Evolutionary conservation across 2,797 vertebrate genomes (phyloP), one percentile per base, ranked within the genome.

Genomic region (Mergus octosetaceus): DNA sequence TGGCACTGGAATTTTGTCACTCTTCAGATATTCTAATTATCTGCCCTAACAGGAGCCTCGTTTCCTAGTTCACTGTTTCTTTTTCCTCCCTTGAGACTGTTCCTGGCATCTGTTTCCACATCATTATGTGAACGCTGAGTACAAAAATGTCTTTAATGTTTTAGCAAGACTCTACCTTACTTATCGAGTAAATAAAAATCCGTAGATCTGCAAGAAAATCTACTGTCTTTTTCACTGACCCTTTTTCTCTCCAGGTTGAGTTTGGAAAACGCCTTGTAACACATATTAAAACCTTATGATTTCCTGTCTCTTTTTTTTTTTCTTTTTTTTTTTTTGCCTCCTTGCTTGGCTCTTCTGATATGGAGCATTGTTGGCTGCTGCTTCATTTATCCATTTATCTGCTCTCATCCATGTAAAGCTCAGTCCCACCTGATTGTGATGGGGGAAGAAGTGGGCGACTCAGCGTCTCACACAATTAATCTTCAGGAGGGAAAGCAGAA

Each of bases 11-110:
- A 82, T 93, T 93, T 89, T 95, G 94, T 90, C 85, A 74, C 60
- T 94, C 91, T 88, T 95, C 57, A 91, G 93, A 94, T 97, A 90
- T 90, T 93, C 85, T 96, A 94, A 94, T 95, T 94, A 85, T 82
- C 94, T 96, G 64, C 83, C 81, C 78, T 88, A 95, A 94, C 77
- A 90, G 85, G 77, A 94, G 74, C 77, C 90, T 91, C 25, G 28
- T 77, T 95, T 95, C 95, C 94, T 85, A 94, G 93, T 89, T 94
- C 60, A 68, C 82, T 94, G 77, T 96, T 96, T 80, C 76, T 90
- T 96, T 94, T 89, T 87, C 85, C 83, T 95, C 91, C 72, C 77
- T 69, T 1, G 74, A 93, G 95, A 94, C 77, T 85, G 32, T 51
- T 91, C 66, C 85, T 95, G 86, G 88, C 85, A 89, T 94, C 53